phyloP scores from a whole-genome alignment of 2,797 vertebrate genomes.

The Anguilla anguilla region DNA sequence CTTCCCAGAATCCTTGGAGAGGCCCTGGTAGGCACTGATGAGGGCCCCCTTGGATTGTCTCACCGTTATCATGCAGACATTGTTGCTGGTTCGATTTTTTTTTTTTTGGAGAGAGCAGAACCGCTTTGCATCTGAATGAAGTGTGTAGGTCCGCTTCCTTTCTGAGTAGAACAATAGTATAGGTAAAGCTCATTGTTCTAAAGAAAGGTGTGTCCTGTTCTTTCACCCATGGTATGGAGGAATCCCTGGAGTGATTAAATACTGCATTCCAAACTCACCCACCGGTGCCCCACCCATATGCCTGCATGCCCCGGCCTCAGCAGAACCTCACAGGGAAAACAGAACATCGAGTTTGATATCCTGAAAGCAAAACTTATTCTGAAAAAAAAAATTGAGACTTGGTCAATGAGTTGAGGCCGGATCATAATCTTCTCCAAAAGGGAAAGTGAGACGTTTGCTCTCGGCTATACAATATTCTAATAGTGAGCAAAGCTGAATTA shows the following conservation, averaged over 20 bases:
- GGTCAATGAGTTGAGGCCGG: too few relatives aligned
- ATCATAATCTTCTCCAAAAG: too few relatives aligned
- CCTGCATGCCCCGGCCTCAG: not conserved
- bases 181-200: not conserved
- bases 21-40: not conserved
- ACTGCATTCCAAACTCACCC: not conserved
- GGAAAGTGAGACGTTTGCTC: too few relatives aligned
- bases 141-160: not conserved
- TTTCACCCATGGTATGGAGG: not conserved
- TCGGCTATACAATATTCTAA: too few relatives aligned
- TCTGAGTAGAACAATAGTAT: not conserved
- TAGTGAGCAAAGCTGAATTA: too few relatives aligned
- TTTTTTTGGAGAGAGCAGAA: constrained; percentile 1
- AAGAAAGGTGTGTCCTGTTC: not conserved
- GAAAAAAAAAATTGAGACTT: too few relatives aligned
- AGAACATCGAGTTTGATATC: not conserved
- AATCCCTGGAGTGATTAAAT: not conserved
- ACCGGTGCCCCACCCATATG: not conserved
- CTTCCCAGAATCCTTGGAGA: not conserved
- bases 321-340: not conserved
- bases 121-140: not conserved
- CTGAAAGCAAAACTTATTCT: not conserved
- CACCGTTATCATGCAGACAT: not conserved
- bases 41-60: not conserved
- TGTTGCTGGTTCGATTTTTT: not conserved